Evolutionary conservation across 1,140 invertebrate genomes (phyloP).

Genomic region (Lasioglossum baleicum): DNA sequence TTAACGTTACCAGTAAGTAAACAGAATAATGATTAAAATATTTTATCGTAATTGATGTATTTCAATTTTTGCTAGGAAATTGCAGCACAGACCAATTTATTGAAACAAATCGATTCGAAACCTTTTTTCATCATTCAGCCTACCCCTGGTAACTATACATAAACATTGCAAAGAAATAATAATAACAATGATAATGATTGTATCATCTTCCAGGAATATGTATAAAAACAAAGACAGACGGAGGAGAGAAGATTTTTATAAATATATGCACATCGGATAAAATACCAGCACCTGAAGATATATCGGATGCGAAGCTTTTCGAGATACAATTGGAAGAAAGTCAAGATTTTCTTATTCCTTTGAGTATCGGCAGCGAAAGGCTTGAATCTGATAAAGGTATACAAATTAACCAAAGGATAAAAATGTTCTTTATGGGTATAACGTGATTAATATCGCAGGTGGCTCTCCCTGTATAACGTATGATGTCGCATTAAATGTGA

Average conservation of each 20-base stretch:
- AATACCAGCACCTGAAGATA: conserved; percentile 89
- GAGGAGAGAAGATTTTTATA: conserved; percentile 87
- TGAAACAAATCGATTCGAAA: conserved; percentile 52
- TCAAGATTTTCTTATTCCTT: conserved; percentile 88
- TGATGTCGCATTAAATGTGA: conserved; percentile 74
- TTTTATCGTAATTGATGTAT: not conserved
- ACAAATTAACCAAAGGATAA: not conserved
- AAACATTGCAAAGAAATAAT: not conserved
- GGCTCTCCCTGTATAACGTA: conserved; percentile 66
- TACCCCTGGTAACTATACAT: conserved; percentile 59
- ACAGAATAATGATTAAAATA: conserved; percentile 24
- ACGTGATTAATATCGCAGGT: conserved; percentile 52
- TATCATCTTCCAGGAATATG: conserved; percentile 86
- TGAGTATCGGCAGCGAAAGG: conserved; percentile 92
- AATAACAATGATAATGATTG: not conserved
- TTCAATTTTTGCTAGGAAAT: conserved; percentile 32
- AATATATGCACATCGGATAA: conserved; percentile 89
- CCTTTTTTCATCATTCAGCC: conserved; percentile 64
- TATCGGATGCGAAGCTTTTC: conserved; percentile 87
- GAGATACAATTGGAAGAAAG: conserved; percentile 87
- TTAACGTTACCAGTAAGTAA: conserved; percentile 66
- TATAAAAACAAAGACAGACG: conserved; percentile 87
- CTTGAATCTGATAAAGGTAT: conserved; percentile 87
- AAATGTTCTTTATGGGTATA: not conserved
- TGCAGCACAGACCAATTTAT: conserved; percentile 43